Percentiles rank a stretch among this genome's conserved stretches.
Conservation (phyloP, 1,140 invertebrate species). For the Orius insidiosus region DNA sequence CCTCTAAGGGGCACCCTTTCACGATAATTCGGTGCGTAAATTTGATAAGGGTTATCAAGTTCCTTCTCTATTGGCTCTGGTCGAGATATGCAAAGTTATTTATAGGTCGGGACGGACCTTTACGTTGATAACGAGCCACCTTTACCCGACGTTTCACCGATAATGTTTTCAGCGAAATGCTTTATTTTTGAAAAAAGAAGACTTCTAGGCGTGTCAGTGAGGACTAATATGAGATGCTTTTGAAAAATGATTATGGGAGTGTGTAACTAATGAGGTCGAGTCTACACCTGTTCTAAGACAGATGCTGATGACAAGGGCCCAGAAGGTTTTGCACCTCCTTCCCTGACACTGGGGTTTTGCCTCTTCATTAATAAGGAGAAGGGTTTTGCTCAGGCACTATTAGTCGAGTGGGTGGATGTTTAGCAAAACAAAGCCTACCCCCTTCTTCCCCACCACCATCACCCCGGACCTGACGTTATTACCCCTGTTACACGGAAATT, state of each 20-base stretch:
- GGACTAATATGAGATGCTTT: too few relatives aligned
- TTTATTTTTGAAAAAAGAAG: too few relatives aligned
- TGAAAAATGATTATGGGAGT: conserved; percentile 9
- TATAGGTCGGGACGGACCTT: too few relatives aligned
- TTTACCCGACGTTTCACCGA: too few relatives aligned
- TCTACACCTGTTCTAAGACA: conserved; percentile 11
- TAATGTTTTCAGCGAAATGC: too few relatives aligned
- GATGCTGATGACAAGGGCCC: conserved; percentile 10
- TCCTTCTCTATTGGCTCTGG: too few relatives aligned
- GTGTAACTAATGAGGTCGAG: conserved; percentile 10
- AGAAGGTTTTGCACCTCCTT: conserved; percentile 1
- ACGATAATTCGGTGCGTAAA: too few relatives aligned
- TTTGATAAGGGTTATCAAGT: too few relatives aligned
- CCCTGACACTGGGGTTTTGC: background rate
- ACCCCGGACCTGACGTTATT: conserved; percentile 1
- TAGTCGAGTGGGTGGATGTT: conserved; percentile 4
- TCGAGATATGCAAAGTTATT: too few relatives aligned
- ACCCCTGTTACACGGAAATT: conserved; percentile 11
- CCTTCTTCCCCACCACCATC: background rate
- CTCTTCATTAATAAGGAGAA: conserved; percentile 8
- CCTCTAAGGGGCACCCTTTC: too few relatives aligned
- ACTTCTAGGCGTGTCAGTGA: too few relatives aligned
- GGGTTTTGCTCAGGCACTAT: background rate
- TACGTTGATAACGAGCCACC: too few relatives aligned
- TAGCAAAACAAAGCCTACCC: conserved; percentile 9